Evolutionary conservation across 2,888 invertebrate species (phyloP).

Genomic region (Hydraecia micacea): DNA sequence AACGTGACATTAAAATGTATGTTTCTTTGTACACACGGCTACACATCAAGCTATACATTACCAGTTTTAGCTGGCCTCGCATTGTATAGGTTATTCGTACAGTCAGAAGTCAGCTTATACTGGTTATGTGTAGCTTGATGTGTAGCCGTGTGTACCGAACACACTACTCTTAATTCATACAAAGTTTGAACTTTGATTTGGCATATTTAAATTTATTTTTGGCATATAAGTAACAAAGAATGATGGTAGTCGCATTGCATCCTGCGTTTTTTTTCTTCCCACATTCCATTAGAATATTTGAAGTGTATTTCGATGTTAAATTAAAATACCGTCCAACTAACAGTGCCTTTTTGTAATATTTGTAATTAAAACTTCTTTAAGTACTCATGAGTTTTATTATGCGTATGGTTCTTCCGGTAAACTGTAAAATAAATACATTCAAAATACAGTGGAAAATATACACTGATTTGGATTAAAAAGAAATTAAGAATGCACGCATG

Average conservation of each 20-base stretch:
- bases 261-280: slow-evolving; percentile 13
- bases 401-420: slow-evolving; percentile 64
- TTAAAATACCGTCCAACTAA: slow-evolving; percentile 50
- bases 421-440: slow-evolving; percentile 62
- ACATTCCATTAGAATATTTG: slow-evolving; percentile 31
- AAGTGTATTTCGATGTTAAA: slow-evolving; percentile 21
- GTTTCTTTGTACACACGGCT: too few relatives aligned
- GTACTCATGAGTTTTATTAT: slow-evolving; percentile 58
- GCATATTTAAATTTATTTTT: neutral
- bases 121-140: too few relatives aligned
- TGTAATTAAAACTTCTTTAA: slow-evolving; percentile 54
- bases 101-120: too few relatives aligned
- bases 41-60: too few relatives aligned
- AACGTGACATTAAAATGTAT: slow-evolving; percentile 3
- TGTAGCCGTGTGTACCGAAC: too few relatives aligned
- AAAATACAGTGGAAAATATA: neutral
- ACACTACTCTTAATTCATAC: slow-evolving; percentile 17
- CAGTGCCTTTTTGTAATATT: slow-evolving; percentile 64
- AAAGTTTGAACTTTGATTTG: neutral
- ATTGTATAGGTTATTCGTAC: too few relatives aligned
- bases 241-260: neutral
- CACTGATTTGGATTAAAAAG: neutral
- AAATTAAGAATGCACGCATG: neutral
- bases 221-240: slow-evolving; percentile 7
- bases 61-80: too few relatives aligned